Conservation (phyloP, 2,797 vertebrate genomes). For the Chromis chromis region DNA sequence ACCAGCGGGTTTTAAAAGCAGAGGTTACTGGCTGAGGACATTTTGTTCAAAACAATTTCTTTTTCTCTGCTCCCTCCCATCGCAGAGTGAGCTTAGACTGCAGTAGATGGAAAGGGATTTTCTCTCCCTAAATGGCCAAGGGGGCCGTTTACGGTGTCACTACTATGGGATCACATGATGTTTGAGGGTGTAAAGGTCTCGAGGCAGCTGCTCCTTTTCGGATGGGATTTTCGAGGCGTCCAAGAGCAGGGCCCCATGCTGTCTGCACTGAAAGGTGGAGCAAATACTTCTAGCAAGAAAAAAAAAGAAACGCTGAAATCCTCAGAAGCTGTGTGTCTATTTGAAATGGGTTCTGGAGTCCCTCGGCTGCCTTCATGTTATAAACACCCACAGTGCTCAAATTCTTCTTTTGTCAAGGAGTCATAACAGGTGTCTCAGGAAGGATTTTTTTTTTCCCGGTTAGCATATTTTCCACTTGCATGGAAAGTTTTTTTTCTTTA, state of each 20-base stretch:
- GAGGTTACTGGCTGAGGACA: conserved; percentile 73
- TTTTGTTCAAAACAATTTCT: conserved; percentile 81
- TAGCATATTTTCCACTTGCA: conserved; percentile 84
- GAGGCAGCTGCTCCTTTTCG: conserved; percentile 83
- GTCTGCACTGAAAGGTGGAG: conserved; percentile 82
- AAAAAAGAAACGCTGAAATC: conserved; percentile 62
- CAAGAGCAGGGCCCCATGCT: conserved; percentile 77
- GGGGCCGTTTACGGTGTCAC: conserved; percentile 80
- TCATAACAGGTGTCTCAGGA: conserved; percentile 85
- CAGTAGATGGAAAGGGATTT: conserved; percentile 78
- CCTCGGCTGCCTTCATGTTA: conserved; percentile 80
- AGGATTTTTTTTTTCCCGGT: conserved; percentile 66
- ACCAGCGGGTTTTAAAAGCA: conserved; percentile 56
- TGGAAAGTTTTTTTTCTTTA: conserved; percentile 77
- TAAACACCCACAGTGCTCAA: conserved; percentile 83
- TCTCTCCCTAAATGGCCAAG: conserved; percentile 81
- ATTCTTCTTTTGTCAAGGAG: conserved; percentile 82
- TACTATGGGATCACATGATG: conserved; percentile 82
- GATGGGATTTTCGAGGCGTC: conserved; percentile 80
- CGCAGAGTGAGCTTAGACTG: conserved; percentile 61
- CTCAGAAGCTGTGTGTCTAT: conserved; percentile 80
- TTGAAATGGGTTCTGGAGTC: conserved; percentile 81
- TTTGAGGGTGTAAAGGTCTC: conserved; percentile 82
- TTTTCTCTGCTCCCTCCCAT: conserved; percentile 65
- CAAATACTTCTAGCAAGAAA: conserved; percentile 75